Conservation (phyloP, 1,140 invertebrate species). For the Anastatus disparis region DNA sequence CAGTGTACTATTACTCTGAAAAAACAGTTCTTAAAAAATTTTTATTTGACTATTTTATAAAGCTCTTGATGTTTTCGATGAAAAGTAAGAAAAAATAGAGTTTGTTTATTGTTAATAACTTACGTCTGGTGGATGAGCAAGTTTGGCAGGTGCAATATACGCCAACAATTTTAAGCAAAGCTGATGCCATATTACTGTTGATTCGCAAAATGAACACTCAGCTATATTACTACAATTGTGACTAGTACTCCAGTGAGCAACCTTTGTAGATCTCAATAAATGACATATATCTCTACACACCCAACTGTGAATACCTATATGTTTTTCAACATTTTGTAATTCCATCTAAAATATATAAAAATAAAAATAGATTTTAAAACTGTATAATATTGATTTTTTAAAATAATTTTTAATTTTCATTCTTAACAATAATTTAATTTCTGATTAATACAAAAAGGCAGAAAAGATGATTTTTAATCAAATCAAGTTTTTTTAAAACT, state of each 20-base stretch:
- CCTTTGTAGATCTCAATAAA: conserved; percentile 85
- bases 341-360: conserved; percentile 76
- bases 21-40: too few species aligned
- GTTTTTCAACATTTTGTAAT: conserved; percentile 88
- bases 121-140: conserved; percentile 82
- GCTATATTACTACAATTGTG: conserved; percentile 75
- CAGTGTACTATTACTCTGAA: too few species aligned
- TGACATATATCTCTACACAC: conserved; percentile 81
- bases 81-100: too few species aligned
- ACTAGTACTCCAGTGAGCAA: conserved; percentile 77
- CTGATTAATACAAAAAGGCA: too few species aligned
- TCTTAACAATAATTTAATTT: too few species aligned
- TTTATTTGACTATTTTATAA: too few species aligned
- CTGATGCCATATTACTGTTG: conserved; percentile 93
- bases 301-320: conserved; percentile 81
- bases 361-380: too few species aligned
- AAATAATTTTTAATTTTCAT: too few species aligned
- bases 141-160: conserved; percentile 80
- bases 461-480: too few species aligned
- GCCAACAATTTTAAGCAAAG: conserved; percentile 82
- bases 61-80: too few species aligned
- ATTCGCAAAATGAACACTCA: conserved; percentile 92
- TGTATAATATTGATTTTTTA: too few species aligned
- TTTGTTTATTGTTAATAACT: conserved; percentile 55
- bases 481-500: too few species aligned